These are phyloP conservation scores for Sesamia nonagrioides DNA, from an alignment of 1,140 invertebrate genomes.

Conservation along the genomic window DNA sequence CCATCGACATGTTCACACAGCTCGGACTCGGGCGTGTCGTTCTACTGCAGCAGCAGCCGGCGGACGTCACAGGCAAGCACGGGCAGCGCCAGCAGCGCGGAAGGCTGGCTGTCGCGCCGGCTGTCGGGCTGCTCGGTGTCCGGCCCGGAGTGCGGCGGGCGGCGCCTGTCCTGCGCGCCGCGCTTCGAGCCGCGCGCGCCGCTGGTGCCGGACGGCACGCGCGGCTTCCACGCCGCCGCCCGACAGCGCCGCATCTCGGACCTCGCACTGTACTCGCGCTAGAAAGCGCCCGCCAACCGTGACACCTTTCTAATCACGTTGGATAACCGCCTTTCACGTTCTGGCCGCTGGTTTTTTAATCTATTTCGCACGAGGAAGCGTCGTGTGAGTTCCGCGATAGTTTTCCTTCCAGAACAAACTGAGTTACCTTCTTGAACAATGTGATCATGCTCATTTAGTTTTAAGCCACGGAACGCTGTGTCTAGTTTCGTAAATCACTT, in stretches of 20 bases:
- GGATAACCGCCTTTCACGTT: conserved; percentile 86
- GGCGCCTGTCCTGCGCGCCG: conserved; percentile 85
- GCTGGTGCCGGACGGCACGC: conserved; percentile 94
- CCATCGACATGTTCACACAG: conserved; percentile 88
- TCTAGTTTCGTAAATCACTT: conserved; percentile 65
- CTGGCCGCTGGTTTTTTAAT: conserved; percentile 77
- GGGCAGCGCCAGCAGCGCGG: conserved; percentile 88
- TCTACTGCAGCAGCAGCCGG: conserved; percentile 88
- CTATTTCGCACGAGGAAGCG: conserved; percentile 78
- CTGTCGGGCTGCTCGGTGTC: conserved; percentile 88
- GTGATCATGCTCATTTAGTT: conserved; percentile 80
- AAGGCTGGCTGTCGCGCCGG: conserved; percentile 86
- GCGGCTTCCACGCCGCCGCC: conserved; percentile 90
- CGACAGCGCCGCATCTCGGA: conserved; percentile 86
- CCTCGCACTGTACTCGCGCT: conserved; percentile 86
- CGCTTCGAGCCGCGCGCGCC: conserved; percentile 91
- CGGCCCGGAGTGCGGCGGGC: conserved; percentile 86
- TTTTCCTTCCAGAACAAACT: conserved; percentile 45
- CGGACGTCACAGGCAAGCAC: conserved; percentile 88
- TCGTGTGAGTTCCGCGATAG: conserved; percentile 73
- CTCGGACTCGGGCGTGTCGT: conserved; percentile 86
- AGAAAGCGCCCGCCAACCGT: conserved; percentile 84
- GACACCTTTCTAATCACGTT: conserved; percentile 86
- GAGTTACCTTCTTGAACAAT: conserved; percentile 63
- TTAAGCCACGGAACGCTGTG: conserved; percentile 67